Percentiles rank a stretch among this genome's conserved stretches.
phyloP scores from a whole-genome alignment of 2,113 vertebrate genomes.

The Peromyscus leucopus region DNA sequence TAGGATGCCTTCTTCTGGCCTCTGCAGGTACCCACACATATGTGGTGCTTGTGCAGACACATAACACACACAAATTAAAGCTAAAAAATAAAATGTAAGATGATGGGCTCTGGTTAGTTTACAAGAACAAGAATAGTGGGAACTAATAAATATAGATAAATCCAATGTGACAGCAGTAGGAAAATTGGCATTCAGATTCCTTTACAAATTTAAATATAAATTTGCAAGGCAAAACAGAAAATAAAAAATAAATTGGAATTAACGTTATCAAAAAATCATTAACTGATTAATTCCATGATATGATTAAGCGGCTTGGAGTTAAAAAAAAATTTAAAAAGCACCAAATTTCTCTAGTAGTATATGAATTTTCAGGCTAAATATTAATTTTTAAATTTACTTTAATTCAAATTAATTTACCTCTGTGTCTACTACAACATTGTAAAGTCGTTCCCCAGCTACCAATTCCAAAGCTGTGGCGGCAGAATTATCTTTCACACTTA shows the following conservation, averaged over 20 bases:
- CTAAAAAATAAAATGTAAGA: not conserved
- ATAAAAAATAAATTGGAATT: not conserved
- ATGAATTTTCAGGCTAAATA: slow-evolving; percentile 3
- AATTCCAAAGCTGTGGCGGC: slow-evolving; percentile 94
- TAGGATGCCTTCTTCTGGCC: not conserved
- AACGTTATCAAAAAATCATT: not conserved
- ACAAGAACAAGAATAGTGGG: not conserved
- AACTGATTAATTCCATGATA: not conserved
- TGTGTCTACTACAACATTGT: slow-evolving; percentile 96
- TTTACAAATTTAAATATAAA: slow-evolving; percentile 3
- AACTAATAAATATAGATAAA: not conserved
- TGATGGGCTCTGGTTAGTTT: not conserved
- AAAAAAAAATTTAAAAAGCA: slow-evolving; percentile 27
- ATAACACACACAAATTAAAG: not conserved
- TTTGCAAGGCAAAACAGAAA: not conserved
- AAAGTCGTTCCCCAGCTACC: slow-evolving; percentile 94
- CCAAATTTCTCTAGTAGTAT: not conserved
- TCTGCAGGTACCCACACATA: not conserved
- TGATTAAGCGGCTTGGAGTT: not conserved
- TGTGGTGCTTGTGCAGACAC: not conserved
- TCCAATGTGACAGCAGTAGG: not conserved
- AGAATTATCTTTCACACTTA: slow-evolving; percentile 91
- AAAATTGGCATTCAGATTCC: not conserved
- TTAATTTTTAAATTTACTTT: not conserved
- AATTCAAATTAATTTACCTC: slow-evolving; percentile 89